Conservation (phyloP, 2,888 invertebrate species). For the Meandrusa payeni region DNA sequence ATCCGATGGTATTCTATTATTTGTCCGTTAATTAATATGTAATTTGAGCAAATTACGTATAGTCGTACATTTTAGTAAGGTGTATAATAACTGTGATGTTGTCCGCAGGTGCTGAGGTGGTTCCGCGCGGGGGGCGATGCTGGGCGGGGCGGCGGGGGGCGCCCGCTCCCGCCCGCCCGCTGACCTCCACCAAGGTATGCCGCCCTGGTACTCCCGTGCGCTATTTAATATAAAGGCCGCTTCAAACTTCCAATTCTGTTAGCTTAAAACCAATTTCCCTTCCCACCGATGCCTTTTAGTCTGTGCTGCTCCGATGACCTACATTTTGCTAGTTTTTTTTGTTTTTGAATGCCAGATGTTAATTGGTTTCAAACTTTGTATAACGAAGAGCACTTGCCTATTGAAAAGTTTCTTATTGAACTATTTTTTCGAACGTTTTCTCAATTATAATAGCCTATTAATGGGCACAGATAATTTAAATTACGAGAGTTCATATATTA, state of each 20-base stretch:
- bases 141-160: conserved; percentile 80
- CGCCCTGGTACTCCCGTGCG: conserved; percentile 45
- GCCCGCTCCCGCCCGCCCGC: conserved; percentile 80
- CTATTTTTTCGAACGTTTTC: too few relatives aligned
- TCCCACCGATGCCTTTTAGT: neutral
- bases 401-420: too few relatives aligned
- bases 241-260: conserved; percentile 7
- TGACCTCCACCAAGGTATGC: conserved; percentile 73
- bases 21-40: too few relatives aligned
- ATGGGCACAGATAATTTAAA: too few relatives aligned
- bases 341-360: neutral
- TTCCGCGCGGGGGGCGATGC: conserved; percentile 67
- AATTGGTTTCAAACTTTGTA: conserved; percentile 1
- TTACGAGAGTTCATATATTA: too few relatives aligned
- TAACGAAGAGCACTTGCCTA: too few relatives aligned
- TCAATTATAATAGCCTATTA: too few relatives aligned
- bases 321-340: conserved; percentile 2
- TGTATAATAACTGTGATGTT: conserved; percentile 28
- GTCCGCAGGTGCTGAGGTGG: conserved; percentile 70
- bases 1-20: too few relatives aligned
- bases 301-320: conserved; percentile 6
- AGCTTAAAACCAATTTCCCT: conserved; percentile 9
- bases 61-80: neutral
- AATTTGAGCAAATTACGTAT: neutral
- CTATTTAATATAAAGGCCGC: conserved; percentile 11